These are phyloP conservation scores for Trichonephila clavata DNA, from an alignment of 1,140 invertebrate genomes.

Conservation along the genomic window DNA sequence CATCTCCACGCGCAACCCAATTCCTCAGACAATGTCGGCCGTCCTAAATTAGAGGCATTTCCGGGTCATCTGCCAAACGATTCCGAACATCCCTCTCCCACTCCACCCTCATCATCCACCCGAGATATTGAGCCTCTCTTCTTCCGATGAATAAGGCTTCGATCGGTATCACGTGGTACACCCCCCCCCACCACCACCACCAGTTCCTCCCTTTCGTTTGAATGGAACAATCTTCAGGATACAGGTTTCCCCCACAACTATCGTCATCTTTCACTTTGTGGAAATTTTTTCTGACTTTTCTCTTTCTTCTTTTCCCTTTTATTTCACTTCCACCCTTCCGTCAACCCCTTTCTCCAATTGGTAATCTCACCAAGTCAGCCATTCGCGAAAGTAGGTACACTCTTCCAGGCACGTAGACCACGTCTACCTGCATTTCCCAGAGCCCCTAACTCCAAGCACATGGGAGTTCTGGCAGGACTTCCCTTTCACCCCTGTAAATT, in stretches of 20 bases:
- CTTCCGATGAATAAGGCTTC: conserved; percentile 38
- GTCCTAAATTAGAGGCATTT: conserved; percentile 37
- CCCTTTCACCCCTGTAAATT: neutral
- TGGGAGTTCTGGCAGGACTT: neutral
- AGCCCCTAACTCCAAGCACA: neutral
- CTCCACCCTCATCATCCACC: neutral
- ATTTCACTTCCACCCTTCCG: neutral
- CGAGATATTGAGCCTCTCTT: neutral
- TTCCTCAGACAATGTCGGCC: conserved; percentile 19
- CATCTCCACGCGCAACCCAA: neutral
- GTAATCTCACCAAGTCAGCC: conserved; percentile 7
- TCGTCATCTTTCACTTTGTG: neutral
- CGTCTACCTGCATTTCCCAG: neutral
- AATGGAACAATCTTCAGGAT: conserved; percentile 1
- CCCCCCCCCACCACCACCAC: too few relatives aligned
- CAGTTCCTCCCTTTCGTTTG: neutral
- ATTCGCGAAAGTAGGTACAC: neutral
- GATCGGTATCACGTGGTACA: conserved; percentile 35
- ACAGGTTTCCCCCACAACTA: neutral
- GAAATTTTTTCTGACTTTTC: neutral
- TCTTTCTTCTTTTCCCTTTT: neutral
- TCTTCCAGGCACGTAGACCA: neutral
- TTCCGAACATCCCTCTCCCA: neutral
- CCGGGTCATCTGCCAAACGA: conserved; percentile 33
- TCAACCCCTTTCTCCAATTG: neutral